Conservation (phyloP, 2,797 vertebrate genomes). For the Esox lucius region DNA sequence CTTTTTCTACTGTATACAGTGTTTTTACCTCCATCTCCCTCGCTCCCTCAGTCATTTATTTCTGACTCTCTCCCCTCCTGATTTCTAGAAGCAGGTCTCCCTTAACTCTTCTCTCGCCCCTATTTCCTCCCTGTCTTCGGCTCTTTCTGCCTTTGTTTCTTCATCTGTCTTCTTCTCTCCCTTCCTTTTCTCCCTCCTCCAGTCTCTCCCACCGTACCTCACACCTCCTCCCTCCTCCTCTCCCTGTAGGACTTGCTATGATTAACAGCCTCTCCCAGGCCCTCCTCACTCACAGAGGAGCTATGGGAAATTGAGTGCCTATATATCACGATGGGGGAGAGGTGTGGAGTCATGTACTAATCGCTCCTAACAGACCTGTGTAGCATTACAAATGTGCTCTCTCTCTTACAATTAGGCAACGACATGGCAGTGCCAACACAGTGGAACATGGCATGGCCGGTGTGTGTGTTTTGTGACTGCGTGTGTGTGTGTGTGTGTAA, state of each 20-base stretch:
- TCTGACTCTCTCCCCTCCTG: conserved; percentile 50
- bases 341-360: conserved; percentile 51
- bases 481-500: conserved; percentile 36
- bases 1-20: conserved; percentile 38
- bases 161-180: conserved; percentile 38
- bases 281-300: conserved; percentile 66
- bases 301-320: conserved; percentile 75
- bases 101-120: conserved; percentile 42
- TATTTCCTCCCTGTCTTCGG: conserved; percentile 29
- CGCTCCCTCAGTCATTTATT: conserved; percentile 57
- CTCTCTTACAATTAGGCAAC: conserved; percentile 66
- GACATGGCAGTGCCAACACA: conserved; percentile 47
- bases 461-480: conserved; percentile 24
- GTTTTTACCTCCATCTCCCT: conserved; percentile 54
- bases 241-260: conserved; percentile 61
- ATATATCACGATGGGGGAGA: conserved; percentile 64
- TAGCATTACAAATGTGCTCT: conserved; percentile 67
- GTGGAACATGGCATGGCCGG: conserved; percentile 59
- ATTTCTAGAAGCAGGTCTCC: conserved; percentile 56
- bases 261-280: conserved; percentile 72
- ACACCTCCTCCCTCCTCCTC: conserved; percentile 8
- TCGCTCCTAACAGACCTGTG: conserved; percentile 72
- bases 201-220: background rate
- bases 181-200: background rate
- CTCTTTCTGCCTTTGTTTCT: conserved; percentile 41